phyloP scores from a whole-genome alignment of 2,113 vertebrate species.

The Cichladusa arquata region DNA sequence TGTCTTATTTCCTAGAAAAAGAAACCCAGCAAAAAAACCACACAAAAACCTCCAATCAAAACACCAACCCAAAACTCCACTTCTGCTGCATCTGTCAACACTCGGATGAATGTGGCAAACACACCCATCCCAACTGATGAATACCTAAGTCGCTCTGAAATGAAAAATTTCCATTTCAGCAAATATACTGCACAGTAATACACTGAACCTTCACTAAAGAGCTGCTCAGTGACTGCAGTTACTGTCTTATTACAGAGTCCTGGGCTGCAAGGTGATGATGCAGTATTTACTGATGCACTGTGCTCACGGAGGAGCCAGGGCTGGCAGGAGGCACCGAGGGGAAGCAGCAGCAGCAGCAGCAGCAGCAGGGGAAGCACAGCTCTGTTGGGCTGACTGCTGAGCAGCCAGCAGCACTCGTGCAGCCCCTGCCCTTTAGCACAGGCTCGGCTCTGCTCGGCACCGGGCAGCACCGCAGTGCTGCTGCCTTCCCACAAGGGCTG shows the following conservation, averaged over 20 bases:
- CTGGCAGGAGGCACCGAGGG: background rate
- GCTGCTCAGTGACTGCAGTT: background rate
- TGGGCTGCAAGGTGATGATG: background rate
- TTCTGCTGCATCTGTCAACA: background rate
- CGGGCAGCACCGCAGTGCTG: background rate
- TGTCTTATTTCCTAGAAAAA: background rate
- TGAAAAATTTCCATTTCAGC: conserved; percentile 17
- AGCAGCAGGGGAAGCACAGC: background rate
- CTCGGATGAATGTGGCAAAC: background rate
- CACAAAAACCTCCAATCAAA: background rate
- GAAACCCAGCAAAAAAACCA: background rate
- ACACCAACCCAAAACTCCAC: background rate
- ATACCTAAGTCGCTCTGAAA: background rate
- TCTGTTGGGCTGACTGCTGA: background rate
- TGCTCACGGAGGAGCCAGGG: background rate
- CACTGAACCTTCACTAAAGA: background rate
- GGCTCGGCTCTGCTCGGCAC: background rate
- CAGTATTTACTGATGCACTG: background rate
- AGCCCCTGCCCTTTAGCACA: background rate
- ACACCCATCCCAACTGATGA: background rate
- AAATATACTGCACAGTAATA: background rate
- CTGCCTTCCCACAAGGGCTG: background rate
- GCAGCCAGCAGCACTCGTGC: background rate
- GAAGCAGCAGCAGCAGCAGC: background rate
- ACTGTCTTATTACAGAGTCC: background rate